Conservation (phyloP, 2,113 vertebrate genomes). For the Pyrgilauda ruficollis region DNA sequence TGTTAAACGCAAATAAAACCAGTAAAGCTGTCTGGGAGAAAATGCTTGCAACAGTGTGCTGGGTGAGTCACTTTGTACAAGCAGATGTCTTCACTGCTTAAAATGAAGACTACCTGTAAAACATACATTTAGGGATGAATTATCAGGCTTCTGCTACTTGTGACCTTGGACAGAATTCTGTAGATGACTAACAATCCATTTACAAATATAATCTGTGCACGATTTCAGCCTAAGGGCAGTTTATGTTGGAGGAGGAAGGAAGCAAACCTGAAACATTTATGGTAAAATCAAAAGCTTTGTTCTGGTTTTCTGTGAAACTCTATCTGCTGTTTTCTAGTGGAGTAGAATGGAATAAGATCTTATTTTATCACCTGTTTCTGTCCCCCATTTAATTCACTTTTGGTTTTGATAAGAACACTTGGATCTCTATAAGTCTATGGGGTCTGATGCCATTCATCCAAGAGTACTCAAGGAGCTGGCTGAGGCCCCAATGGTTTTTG, state of each 20-base stretch:
- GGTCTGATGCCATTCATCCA: not conserved
- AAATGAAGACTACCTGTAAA: not conserved
- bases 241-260: not conserved
- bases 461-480: not conserved
- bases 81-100: not conserved
- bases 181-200: not conserved
- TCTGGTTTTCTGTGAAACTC: not conserved
- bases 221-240: not conserved
- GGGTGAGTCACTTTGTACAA: constrained; percentile 13
- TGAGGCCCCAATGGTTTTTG: not conserved
- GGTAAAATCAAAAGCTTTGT: not conserved
- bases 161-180: not conserved
- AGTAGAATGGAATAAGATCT: not conserved
- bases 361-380: not conserved
- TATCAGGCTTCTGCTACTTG: not conserved
- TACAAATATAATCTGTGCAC: not conserved
- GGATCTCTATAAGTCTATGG: not conserved
- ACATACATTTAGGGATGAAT: not conserved
- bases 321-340: not conserved
- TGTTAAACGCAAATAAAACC: constrained; percentile 20
- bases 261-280: not conserved
- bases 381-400: not conserved
- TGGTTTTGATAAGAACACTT: not conserved
- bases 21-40: not conserved
- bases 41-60: not conserved